These are phyloP conservation scores for Xylota segnis DNA, from an alignment of 2,888 invertebrate species.

Conservation along the genomic window DNA sequence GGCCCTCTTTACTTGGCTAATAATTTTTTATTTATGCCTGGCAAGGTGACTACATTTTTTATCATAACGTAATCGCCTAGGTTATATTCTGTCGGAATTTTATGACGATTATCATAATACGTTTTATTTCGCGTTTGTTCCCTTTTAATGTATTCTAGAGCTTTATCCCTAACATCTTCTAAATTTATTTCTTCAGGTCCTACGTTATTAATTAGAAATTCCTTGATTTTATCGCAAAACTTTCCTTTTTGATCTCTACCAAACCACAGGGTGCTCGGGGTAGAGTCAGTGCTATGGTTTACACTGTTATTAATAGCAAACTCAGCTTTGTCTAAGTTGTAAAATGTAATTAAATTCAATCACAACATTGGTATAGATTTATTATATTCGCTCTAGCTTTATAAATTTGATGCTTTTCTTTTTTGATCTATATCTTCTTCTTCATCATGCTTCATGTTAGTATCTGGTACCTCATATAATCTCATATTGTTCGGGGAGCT, in stretches of 20 bases:
- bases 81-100: slow-evolving; percentile 19
- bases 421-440: not conserved
- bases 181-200: no score
- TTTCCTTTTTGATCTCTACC: no score
- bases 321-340: no score
- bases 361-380: not conserved
- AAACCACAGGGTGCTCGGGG: no score
- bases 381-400: not conserved
- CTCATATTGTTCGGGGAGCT: slow-evolving; percentile 37
- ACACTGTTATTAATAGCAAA: no score
- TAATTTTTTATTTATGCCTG: slow-evolving; percentile 56
- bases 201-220: no score
- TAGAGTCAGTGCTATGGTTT: no score
- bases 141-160: no score
- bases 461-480: slow-evolving; percentile 25
- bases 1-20: slow-evolving; percentile 48
- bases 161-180: slow-evolving; percentile 5
- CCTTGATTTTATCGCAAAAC: no score
- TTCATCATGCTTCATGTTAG: slow-evolving; percentile 26
- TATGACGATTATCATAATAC: no score
- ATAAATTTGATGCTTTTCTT: slow-evolving; percentile 7
- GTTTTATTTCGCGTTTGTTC: no score
- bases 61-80: slow-evolving; percentile 71
- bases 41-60: slow-evolving; percentile 41
- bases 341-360: slow-evolving; percentile 7